Base-by-base conservation (phyloP, 1,140 invertebrate species). In the Heliconius melpomene region DNA sequence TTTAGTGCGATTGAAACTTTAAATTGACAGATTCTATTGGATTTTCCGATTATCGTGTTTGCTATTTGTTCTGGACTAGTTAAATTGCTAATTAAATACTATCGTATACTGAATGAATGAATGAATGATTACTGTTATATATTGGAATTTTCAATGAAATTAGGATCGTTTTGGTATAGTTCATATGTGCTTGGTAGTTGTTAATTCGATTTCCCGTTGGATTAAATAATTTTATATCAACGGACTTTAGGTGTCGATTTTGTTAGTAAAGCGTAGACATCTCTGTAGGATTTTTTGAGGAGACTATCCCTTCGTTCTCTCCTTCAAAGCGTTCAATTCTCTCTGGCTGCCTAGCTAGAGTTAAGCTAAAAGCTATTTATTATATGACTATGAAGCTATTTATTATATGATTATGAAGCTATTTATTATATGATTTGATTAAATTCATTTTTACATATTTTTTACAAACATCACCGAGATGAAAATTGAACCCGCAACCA, bases 1-100 rank as follows among this genome's bases (percentile, higher is more conserved):
- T 66, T 66, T 66, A 66, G 60, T 29, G 60, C 29, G 60, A 66
- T 66, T 66, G 60, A 66, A 66, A 66, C 60, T 66, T 66, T 66
- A 66, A 66, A 66, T 29, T 66, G 23, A 66, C 60, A 66, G n/a
- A 75, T 75, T 54, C 74, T 75, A 66, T 38, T 75, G 74, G 57
- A 66, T 66, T 75, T 75, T 13, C 11, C n/a, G 29, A 75, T 60
- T 66, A 75, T 36, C 13, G 23, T 66, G 57, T 57, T 75, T 50
- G 52, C 60, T 66, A 29, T 66, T 66, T 29, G 26, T 66, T 66
- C 60, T 66, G 60, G 26, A 66, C 23, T 66, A 66, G 60, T 66
- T 29, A 66, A 66, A 66, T 66, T 66, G 26, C 60, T 66, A 66
- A 66, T 66, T 66, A 66, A 66, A 66, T 66, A 66, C 60, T 26